These are phyloP conservation scores for Drosophila cardini DNA, from an alignment of 1,140 invertebrate species.

Conservation along the genomic window DNA sequence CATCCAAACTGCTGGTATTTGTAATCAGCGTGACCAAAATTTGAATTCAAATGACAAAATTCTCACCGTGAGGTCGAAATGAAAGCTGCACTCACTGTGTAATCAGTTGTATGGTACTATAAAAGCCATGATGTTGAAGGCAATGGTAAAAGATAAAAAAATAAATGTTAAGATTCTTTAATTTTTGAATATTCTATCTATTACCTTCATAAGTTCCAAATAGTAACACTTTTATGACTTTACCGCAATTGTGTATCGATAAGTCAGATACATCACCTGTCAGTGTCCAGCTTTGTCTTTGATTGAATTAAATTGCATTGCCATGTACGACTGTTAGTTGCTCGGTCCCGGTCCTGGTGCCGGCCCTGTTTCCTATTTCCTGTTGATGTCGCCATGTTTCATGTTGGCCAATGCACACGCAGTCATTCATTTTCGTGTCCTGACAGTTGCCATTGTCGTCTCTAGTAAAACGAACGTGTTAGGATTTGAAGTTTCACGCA, in stretches of 20 bases:
- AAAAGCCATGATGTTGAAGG: not conserved
- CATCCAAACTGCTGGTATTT: constrained; percentile 20
- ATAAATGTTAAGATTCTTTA: not conserved
- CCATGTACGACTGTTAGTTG: constrained; percentile 39
- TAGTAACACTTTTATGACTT: not conserved
- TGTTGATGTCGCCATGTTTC: constrained; percentile 44
- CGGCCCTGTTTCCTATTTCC: constrained; percentile 23
- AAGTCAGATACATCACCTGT: constrained; percentile 43
- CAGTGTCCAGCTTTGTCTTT: constrained; percentile 70
- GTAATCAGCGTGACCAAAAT: constrained; percentile 52
- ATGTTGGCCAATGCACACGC: constrained; percentile 55
- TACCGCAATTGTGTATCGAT: not conserved
- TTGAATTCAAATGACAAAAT: constrained; percentile 42
- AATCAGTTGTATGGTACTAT: not conserved
- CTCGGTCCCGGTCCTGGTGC: constrained; percentile 6
- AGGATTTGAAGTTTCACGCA: constrained; percentile 37
- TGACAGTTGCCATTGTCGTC: constrained; percentile 53
- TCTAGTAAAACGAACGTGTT: constrained; percentile 55
- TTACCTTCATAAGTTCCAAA: not conserved
- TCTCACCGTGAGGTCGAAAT: constrained; percentile 14
- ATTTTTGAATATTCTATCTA: not conserved
- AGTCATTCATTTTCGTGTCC: constrained; percentile 60
- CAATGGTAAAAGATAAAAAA: not conserved
- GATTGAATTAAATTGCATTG: constrained; percentile 75
- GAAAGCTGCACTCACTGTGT: not conserved